Conservation (phyloP, 2,113 vertebrate genomes). For the Perca schrenkii region DNA sequence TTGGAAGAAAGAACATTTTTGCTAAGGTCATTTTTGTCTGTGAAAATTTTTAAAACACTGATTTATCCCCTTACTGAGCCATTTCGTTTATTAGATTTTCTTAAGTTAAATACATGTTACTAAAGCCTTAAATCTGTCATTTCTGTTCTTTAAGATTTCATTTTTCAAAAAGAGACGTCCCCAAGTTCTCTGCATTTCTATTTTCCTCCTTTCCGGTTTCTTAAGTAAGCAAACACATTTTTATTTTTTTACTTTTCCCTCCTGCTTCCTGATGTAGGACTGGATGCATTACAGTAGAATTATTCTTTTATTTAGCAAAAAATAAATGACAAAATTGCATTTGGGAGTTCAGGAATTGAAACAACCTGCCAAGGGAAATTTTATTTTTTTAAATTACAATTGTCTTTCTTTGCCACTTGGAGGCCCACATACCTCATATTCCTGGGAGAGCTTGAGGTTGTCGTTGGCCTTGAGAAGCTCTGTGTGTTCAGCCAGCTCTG, state of each 20-base stretch:
- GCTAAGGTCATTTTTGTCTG: not conserved
- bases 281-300: conserved; percentile 20
- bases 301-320: conserved; percentile 15
- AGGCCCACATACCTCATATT: conserved; percentile 92
- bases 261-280: not conserved
- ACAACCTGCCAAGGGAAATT: conserved; percentile 14
- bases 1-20: conserved; percentile 16
- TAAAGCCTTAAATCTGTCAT: not conserved
- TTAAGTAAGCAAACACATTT: not conserved
- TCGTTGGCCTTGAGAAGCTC: conserved; percentile 98
- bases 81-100: not conserved
- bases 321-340: conserved; percentile 19
- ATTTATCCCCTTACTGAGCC: not conserved
- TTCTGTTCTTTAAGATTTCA: not conserved
- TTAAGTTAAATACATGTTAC: not conserved
- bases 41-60: not conserved
- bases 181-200: not conserved
- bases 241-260: not conserved
- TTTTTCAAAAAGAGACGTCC: not conserved
- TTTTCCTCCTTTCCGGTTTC: not conserved
- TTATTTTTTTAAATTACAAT: conserved; percentile 25
- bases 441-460: conserved; percentile 98
- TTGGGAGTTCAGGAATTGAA: conserved; percentile 5
- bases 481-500: conserved; percentile 95
- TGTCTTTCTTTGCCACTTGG: conserved; percentile 9